These are phyloP conservation scores for Philaethria dido DNA, from an alignment of 2,888 invertebrate species.

Conservation along the genomic window DNA sequence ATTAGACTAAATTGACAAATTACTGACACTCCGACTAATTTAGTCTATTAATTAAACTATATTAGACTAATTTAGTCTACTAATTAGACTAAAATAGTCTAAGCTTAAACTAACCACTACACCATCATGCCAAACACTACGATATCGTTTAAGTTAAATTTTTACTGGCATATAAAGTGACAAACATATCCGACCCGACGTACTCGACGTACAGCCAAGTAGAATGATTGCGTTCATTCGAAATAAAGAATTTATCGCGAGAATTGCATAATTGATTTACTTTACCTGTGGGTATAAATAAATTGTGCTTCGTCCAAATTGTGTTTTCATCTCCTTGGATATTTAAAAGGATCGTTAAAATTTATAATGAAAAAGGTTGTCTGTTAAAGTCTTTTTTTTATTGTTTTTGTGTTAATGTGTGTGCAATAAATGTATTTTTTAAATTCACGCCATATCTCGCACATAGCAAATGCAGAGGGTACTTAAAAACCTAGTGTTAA, in stretches of 20 bases:
- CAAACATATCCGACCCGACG: neutral
- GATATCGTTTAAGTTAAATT: neutral
- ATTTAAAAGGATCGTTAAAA: neutral
- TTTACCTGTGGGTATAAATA: constrained; percentile 35
- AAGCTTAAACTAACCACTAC: no score
- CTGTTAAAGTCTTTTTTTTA: no score
- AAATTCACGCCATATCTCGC: no score
- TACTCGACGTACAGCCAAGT: constrained; percentile 11
- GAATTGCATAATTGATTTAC: constrained; percentile 43
- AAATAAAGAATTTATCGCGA: constrained; percentile 39
- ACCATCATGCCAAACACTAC: neutral
- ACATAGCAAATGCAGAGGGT: no score
- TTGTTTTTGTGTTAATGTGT: no score
- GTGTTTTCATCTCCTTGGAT: neutral
- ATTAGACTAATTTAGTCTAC: no score
- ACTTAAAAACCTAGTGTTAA: no score
- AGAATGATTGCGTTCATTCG: constrained; percentile 35
- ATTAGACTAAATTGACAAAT: no score
- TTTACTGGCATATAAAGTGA: neutral
- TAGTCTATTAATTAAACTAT: no score
- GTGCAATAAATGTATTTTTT: no score
- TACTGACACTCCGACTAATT: no score
- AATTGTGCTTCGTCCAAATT: neutral
- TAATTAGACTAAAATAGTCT: no score
- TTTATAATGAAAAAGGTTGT: neutral